These are phyloP conservation scores for Struthio camelus DNA, from an alignment of 2,113 vertebrate species.

Conservation along the genomic window DNA sequence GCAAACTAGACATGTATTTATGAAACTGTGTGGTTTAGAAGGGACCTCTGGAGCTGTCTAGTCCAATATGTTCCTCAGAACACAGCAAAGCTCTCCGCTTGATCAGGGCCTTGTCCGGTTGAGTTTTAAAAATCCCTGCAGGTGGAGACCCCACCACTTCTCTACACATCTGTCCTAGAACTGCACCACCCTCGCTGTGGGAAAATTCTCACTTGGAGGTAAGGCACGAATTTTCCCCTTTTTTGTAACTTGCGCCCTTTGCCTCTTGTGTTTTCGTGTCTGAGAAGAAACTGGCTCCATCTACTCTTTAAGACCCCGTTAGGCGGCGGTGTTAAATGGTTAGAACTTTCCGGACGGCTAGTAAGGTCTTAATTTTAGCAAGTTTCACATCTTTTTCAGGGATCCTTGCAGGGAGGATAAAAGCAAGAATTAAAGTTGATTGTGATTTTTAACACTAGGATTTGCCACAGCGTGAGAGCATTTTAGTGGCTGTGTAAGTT, in stretches of 20 bases:
- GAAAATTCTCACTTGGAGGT: background rate
- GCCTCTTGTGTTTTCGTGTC: background rate
- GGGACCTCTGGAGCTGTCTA: background rate
- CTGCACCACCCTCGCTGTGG: background rate
- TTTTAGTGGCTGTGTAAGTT: no score
- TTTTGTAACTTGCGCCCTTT: background rate
- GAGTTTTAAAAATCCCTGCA: background rate
- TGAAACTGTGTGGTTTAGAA: background rate
- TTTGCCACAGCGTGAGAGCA: no score
- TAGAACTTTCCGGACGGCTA: background rate
- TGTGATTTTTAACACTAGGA: background rate
- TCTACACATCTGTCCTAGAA: background rate
- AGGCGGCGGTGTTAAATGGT: background rate
- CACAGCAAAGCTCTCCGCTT: background rate
- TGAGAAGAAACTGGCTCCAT: background rate
- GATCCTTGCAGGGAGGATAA: background rate
- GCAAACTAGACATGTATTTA: background rate
- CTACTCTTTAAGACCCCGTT: background rate
- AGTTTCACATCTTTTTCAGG: background rate
- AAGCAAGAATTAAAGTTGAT: background rate
- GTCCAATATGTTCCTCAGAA: background rate
- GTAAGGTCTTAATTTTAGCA: background rate
- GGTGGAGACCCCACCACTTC: background rate
- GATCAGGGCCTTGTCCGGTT: background rate
- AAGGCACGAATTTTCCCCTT: background rate